Conservation (phyloP, 2,797 vertebrate genomes). For the Poeciliopsis presidionis region DNA sequence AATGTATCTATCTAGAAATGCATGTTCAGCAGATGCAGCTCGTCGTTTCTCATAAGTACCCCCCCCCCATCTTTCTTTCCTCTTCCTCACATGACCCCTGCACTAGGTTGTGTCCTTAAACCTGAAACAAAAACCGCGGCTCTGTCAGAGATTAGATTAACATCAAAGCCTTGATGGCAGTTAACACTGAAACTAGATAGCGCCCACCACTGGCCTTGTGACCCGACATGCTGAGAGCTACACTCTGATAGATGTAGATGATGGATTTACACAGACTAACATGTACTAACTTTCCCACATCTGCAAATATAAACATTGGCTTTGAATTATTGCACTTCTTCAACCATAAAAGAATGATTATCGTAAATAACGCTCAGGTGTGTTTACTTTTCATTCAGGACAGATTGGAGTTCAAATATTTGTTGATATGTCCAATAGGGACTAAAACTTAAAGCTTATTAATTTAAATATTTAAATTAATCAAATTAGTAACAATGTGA, state of each 20-base stretch:
- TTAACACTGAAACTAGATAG: conserved; percentile 73
- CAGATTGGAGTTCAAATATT: background rate
- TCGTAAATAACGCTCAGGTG: conserved; percentile 56
- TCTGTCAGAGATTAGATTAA: conserved; percentile 6
- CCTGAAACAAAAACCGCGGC: conserved; percentile 60
- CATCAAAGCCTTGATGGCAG: conserved; percentile 68
- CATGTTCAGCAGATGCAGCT: conserved; percentile 33
- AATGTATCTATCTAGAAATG: background rate
- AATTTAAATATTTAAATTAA: conserved; percentile 35
- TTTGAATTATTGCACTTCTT: conserved; percentile 42
- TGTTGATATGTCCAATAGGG: conserved; percentile 15
- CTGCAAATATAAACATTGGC: conserved; percentile 28
- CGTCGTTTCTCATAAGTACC: conserved; percentile 31
- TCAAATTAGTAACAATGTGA: background rate
- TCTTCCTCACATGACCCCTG: conserved; percentile 33
- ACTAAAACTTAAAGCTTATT: conserved; percentile 24
- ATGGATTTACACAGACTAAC: conserved; percentile 32
- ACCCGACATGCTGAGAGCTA: conserved; percentile 39
- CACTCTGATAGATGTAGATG: conserved; percentile 48
- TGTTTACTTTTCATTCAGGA: conserved; percentile 34
- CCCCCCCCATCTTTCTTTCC: background rate
- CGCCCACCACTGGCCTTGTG: conserved; percentile 49
- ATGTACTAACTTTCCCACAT: conserved; percentile 32
- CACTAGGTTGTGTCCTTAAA: conserved; percentile 51
- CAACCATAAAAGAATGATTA: conserved; percentile 36